Base-by-base conservation (phyloP, 2,797 vertebrate genomes). In the Chaetodon trifasciatus region DNA sequence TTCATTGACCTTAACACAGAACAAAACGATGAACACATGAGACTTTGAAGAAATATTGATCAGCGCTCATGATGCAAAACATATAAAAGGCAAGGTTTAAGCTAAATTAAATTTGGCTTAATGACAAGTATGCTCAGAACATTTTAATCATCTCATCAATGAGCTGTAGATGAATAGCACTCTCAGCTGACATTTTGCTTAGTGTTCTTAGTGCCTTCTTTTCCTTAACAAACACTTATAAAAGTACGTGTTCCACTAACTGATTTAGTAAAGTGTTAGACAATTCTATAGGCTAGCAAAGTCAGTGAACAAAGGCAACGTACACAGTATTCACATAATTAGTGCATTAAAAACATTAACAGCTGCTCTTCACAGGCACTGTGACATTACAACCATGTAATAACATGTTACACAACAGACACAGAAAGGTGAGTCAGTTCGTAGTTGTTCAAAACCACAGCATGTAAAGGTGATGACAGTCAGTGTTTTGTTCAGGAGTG, bases 311-410 rank as follows among this genome's bases (percentile, higher is more conserved):
- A 84, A 89, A 90, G 78, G 68, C 71, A 82, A 81, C 24, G 46
- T 73, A 82, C 74, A 85, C 79, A 83, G 56, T 76, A 61, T 84
- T 79, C 62, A 74, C 39, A 70, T 40, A 39, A 82, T 93, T 92
- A 94, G 89, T 92, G 79, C 88, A 91, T 90, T 83, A 67, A 79
- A 83, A 85, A 72, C 8, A 46, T 35, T 19, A 63, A 82, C 58
- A 88, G 88, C 74, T 84, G 70, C 75, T 88, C 78, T 56, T 84
- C 78, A 84, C 39, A 52, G 50, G 63, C 70, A 80, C 67, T 19
- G 39, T 70, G 61, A 76, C 49, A 66, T 65, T 40, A n/a, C 40
- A 65, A 39, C 62, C 24, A 55, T 19, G 52, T 1, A 63, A 53
- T 8, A 70, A 83, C 39, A 53, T 24, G 53, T 80, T 71, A 72